Conservation (phyloP, 1,140 invertebrate species). For the Drosophila saltans region DNA sequence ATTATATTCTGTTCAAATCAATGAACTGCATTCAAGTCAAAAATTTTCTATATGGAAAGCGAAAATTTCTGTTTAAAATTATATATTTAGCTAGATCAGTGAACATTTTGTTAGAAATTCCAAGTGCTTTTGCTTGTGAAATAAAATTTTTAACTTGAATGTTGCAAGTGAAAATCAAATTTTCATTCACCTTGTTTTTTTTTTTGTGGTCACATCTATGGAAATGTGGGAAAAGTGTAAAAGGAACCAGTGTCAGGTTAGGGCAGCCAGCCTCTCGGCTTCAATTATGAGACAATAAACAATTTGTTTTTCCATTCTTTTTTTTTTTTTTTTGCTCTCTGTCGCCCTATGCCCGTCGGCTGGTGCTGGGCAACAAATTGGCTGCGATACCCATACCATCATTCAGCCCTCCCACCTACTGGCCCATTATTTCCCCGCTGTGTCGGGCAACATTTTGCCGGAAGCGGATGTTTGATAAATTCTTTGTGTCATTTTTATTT, state of each 20-base stretch:
- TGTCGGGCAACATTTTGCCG: slow-evolving; percentile 38
- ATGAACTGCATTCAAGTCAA: too few relatives aligned
- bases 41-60: too few relatives aligned
- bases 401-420: neutral
- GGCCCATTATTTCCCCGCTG: neutral
- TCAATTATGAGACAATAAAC: slow-evolving; percentile 70
- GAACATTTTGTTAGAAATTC: too few relatives aligned
- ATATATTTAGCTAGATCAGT: too few relatives aligned
- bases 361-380: slow-evolving; percentile 44
- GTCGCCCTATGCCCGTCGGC: neutral
- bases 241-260: neutral
- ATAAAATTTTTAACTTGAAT: too few relatives aligned
- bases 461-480: slow-evolving; percentile 75
- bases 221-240: too few relatives aligned
- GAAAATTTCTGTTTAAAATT: too few relatives aligned
- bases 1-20: too few relatives aligned
- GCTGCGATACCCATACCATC: slow-evolving; percentile 27
- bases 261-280: slow-evolving; percentile 39
- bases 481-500: slow-evolving; percentile 61
- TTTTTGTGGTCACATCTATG: too few relatives aligned
- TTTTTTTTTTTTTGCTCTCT: neutral
- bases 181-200: too few relatives aligned
- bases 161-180: too few relatives aligned
- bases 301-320: slow-evolving; percentile 47
- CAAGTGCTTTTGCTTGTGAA: too few relatives aligned